Conservation (phyloP, 2,113 vertebrate species). For the Clarias gariepinus region DNA sequence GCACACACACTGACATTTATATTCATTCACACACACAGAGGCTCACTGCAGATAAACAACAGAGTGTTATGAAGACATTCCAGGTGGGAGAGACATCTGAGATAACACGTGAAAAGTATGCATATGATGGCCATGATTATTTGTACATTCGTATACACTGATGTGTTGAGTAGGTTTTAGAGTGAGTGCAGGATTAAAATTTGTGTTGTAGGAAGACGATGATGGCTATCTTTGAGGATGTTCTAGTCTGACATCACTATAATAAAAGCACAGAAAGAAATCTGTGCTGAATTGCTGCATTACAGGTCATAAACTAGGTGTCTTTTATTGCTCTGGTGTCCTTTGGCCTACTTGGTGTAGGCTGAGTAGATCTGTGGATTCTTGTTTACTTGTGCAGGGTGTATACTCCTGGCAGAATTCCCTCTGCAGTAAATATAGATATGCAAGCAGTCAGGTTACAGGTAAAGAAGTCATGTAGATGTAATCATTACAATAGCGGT, state of each 20-base stretch:
- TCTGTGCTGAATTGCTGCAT: not conserved
- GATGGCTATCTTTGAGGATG: not conserved
- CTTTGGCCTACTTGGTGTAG: not conserved
- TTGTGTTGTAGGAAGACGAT: not conserved
- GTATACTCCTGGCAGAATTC: not conserved
- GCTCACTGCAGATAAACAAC: not conserved
- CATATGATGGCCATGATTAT: not conserved
- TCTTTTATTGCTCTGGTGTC: not conserved
- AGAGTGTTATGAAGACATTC: not conserved
- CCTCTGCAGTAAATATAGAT: not conserved
- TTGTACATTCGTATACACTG: not conserved
- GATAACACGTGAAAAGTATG: not conserved
- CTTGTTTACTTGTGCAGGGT: not conserved
- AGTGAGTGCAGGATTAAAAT: not conserved
- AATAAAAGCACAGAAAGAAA: slow-evolving; percentile 4
- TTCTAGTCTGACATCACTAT: not conserved
- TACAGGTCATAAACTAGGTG: not conserved
- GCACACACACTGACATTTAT: slow-evolving; percentile 17
- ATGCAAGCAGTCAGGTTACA: not conserved
- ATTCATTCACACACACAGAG: not conserved
- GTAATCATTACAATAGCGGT: not conserved
- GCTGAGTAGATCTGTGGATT: not conserved
- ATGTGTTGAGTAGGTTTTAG: not conserved
- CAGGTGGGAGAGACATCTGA: not conserved
- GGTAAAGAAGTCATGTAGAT: not conserved